A percentile compares a stretch with the other conserved stretches of the same genome.
Evolutionary conservation across 2,888 invertebrate species (phyloP).

Genomic region (Elgonia sp.): DNA sequence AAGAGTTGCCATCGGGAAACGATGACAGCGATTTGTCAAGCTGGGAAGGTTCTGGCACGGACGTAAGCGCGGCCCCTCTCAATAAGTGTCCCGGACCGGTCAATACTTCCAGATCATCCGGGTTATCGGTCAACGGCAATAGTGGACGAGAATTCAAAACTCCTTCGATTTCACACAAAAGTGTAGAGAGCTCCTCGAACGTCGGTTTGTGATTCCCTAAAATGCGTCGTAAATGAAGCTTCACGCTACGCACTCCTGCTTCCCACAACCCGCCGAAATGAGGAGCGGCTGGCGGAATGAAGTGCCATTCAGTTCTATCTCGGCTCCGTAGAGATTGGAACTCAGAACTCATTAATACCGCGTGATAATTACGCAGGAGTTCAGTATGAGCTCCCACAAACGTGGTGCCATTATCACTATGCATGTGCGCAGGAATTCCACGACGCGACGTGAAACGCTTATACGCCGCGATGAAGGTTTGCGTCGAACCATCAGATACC

Average conservation of each 20-base stretch:
- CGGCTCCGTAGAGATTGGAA: too few relatives aligned
- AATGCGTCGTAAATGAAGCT: not conserved
- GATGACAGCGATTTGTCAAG: too few relatives aligned
- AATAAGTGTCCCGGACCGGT: not conserved
- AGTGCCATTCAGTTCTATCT: too few relatives aligned
- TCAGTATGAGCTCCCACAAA: not conserved
- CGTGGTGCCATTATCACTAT: not conserved
- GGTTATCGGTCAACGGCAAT: not conserved
- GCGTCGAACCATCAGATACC: not conserved
- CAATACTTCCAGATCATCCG: not conserved
- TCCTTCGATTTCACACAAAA: not conserved
- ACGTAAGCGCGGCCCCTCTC: not conserved
- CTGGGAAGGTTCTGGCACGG: too few relatives aligned
- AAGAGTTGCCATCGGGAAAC: too few relatives aligned
- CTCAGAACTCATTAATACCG: too few relatives aligned
- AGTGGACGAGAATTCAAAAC: not conserved
- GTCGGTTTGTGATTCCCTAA: not conserved
- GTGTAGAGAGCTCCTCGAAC: not conserved
- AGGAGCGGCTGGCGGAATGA: too few relatives aligned
- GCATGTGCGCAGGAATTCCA: not conserved
- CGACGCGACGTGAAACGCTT: not conserved
- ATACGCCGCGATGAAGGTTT: not conserved
- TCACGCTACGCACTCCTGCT: not conserved
- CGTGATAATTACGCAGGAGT: not conserved
- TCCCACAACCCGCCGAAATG: too few relatives aligned